Evolutionary conservation across 1,140 invertebrate genomes (phyloP).

Genomic region (Potamilus streckersoni): DNA sequence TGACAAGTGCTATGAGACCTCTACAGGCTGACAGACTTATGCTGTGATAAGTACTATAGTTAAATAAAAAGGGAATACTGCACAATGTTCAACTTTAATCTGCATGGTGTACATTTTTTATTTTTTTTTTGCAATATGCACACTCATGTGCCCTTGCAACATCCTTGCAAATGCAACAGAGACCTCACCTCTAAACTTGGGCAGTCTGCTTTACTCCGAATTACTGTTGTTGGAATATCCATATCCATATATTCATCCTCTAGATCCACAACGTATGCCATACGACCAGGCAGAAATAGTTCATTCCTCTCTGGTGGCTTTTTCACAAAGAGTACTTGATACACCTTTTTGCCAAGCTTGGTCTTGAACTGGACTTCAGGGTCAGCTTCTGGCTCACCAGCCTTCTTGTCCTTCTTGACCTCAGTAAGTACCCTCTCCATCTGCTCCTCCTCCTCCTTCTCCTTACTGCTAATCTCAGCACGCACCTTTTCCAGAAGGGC

Average conservation of each 20-base stretch:
- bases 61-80: too few relatives aligned
- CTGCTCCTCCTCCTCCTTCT: slow-evolving; percentile 86
- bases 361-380: slow-evolving; percentile 39
- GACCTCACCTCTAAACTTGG: slow-evolving; percentile 75
- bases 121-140: too few relatives aligned
- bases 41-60: too few relatives aligned
- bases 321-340: slow-evolving; percentile 68
- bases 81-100: too few relatives aligned
- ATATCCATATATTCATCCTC: slow-evolving; percentile 90
- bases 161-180: too few relatives aligned
- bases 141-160: too few relatives aligned
- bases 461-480: slow-evolving; percentile 84
- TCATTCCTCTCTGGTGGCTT: slow-evolving; percentile 83
- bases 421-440: slow-evolving; percentile 73
- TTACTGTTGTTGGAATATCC: slow-evolving; percentile 96
- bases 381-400: slow-evolving; percentile 31
- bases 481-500: slow-evolving; percentile 94
- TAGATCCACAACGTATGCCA: slow-evolving; percentile 98
- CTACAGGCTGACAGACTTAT: too few relatives aligned
- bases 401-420: slow-evolving; percentile 8
- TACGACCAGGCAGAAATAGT: slow-evolving; percentile 93
- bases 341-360: slow-evolving; percentile 66
- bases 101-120: too few relatives aligned
- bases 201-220: slow-evolving; percentile 95
- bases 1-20: too few relatives aligned